Evolutionary conservation across 2,113 vertebrate species (phyloP).

Genomic region (Laticauda laticaudata): DNA sequence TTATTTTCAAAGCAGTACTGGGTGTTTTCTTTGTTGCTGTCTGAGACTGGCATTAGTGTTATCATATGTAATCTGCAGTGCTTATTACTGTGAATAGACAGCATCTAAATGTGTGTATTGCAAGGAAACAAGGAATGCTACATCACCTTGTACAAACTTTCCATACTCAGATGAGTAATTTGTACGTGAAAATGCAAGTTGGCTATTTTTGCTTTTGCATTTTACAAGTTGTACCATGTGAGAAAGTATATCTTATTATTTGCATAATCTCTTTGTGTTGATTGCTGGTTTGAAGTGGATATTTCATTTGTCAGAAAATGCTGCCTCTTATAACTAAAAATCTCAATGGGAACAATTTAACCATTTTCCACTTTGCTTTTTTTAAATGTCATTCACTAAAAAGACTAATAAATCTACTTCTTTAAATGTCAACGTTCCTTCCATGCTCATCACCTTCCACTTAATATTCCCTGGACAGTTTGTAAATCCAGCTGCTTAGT

Average conservation of each 20-base stretch:
- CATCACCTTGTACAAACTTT: neutral
- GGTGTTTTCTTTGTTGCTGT: conserved; percentile 45
- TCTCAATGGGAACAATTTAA: conserved; percentile 57
- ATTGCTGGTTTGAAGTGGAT: conserved; percentile 41
- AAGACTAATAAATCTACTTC: conserved; percentile 55
- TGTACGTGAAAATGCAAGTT: conserved; percentile 17
- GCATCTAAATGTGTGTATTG: conserved; percentile 10
- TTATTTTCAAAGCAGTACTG: conserved; percentile 38
- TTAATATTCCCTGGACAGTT: conserved; percentile 55
- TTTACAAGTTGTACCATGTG: conserved; percentile 34
- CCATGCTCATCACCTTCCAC: conserved; percentile 61
- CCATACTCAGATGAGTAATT: conserved; percentile 6
- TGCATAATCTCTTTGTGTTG: conserved; percentile 1
- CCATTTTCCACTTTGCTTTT: conserved; percentile 52
- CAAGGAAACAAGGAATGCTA: neutral
- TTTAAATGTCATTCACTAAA: conserved; percentile 50
- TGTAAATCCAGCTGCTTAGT: conserved; percentile 68
- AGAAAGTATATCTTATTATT: neutral
- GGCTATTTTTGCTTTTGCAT: conserved; percentile 20
- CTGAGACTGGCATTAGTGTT: conserved; percentile 27
- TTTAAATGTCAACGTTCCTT: conserved; percentile 59
- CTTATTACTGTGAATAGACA: neutral
- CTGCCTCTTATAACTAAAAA: conserved; percentile 53
- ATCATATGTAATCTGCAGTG: conserved; percentile 3
- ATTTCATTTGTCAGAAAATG: conserved; percentile 8